Evolutionary conservation across 2,888 invertebrate species (phyloP), one percentile per base, ranked within the genome.

Genomic region (Melipona beecheii): DNA sequence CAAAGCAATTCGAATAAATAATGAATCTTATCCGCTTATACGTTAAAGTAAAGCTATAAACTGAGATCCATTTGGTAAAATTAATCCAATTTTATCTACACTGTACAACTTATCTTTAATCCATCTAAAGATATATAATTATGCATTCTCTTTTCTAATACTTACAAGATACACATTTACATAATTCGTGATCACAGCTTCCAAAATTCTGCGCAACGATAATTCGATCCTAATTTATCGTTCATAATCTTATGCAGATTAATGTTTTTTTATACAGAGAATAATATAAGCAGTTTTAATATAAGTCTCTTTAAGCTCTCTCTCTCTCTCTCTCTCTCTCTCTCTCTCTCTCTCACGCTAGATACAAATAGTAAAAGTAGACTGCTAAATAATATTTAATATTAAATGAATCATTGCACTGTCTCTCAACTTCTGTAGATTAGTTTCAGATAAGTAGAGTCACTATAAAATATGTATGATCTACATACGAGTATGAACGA

Each of bases 121-220:
- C n/a, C 19, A 54, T 17, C 5, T 50, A 62, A 43, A 56, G 27
- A 64, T 21, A 64, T 54, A 56, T 50, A 66, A 24, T 31, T 72
- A 6, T 21, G 5, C 24, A 27, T n/a, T 66, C 68, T 43, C 50
- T 31, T 65, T 64, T 68, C 50, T 70, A 78, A 75, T 80, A 74
- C 80, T 75, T 85, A 79, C 65, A 60, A 56, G 75, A 54, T 84
- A 72, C 69, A 78, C 75, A 27, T 68, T 78, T 54, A 71, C 36
- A 68, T 56, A 66, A 68, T 70, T 77, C 77, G 68, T 75, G 76
- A 85, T 85, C 85, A 85, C 85, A 85, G 84, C 66, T 76, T 50
- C 27, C 36, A 21, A 80, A 80, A 74, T 36, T 76, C 76, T 73
- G 84, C 36, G 31, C 27, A 69, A 64, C 52, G 21, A 65, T 54